These are phyloP conservation scores for Drosophila repletoides DNA, from an alignment of 1,140 invertebrate species.

Conservation along the genomic window DNA sequence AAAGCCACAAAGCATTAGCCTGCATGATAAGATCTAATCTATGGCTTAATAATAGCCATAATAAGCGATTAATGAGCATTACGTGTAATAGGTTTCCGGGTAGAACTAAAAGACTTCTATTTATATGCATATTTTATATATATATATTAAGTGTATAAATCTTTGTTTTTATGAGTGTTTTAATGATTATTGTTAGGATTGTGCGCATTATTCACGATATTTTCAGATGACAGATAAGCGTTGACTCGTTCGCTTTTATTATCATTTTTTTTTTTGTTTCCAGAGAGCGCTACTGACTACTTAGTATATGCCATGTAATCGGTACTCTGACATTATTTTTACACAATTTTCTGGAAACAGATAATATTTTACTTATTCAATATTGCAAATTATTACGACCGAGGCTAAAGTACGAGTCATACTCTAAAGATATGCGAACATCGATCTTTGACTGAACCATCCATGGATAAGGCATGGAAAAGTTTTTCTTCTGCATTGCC, in stretches of 20 bases:
- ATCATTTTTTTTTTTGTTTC: constrained; percentile 1
- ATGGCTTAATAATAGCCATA: constrained; percentile 15
- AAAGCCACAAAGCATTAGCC: constrained; percentile 10
- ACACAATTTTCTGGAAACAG: constrained; percentile 40
- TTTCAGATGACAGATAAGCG: constrained; percentile 13
- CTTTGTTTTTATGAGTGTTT: constrained; percentile 7
- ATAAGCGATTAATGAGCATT: constrained; percentile 21
- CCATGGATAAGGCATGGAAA: constrained; percentile 36
- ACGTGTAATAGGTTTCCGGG: constrained; percentile 17
- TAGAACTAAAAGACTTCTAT: background rate
- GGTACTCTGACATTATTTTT: constrained; percentile 40
- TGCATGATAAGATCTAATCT: constrained; percentile 15
- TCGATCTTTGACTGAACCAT: constrained; percentile 29
- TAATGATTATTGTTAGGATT: constrained; percentile 13
- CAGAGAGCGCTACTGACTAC: constrained; percentile 3
- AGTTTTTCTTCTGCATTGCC: constrained; percentile 1
- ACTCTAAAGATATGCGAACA: constrained; percentile 40
- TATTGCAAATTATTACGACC: constrained; percentile 55
- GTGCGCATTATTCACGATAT: constrained; percentile 1
- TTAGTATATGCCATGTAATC: background rate
- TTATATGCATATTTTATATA: background rate
- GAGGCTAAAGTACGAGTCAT: constrained; percentile 35
- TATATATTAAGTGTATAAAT: constrained; percentile 17
- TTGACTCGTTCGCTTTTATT: constrained; percentile 9
- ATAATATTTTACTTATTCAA: constrained; percentile 19